phyloP scores from a whole-genome alignment of 2,888 invertebrate species.

The Ischnura elegans region DNA sequence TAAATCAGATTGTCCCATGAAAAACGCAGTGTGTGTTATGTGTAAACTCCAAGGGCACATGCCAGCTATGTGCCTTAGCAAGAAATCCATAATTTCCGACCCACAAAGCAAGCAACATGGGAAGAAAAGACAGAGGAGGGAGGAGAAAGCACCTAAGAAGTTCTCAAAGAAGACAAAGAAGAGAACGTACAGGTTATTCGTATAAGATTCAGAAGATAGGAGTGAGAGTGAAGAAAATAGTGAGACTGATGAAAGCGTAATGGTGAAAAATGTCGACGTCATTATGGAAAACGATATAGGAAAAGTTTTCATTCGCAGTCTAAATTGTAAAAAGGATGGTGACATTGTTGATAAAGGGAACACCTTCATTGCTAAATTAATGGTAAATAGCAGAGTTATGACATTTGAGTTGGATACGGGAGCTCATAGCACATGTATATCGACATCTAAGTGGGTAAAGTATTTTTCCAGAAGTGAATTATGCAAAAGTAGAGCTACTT shows the following conservation, averaged over 20 bases:
- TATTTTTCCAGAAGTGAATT: constrained; percentile 66
- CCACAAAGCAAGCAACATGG: no score
- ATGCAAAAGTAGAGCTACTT: constrained; percentile 58
- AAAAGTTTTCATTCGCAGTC: constrained; percentile 9
- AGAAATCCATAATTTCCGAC: no score
- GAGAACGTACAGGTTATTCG: neutral
- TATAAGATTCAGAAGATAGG: neutral
- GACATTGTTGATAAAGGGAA: neutral
- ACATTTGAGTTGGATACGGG: constrained; percentile 72
- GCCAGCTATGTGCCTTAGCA: no score
- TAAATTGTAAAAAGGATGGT: constrained; percentile 2
- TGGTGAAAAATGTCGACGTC: constrained; percentile 8
- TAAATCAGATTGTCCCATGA: no score
- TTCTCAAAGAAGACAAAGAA: neutral
- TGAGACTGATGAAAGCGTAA: neutral
- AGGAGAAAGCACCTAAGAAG: neutral
- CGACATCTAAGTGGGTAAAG: constrained; percentile 62
- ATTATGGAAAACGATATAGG: constrained; percentile 6
- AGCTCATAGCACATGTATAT: constrained; percentile 69
- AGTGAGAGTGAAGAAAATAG: neutral
- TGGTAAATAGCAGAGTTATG: constrained; percentile 65
- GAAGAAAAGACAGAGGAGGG: neutral
- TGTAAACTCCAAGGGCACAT: no score
- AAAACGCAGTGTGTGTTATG: no score
- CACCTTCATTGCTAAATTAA: constrained; percentile 29